These are phyloP conservation scores for Anastatus disparis DNA, from an alignment of 1,140 invertebrate genomes.

Conservation along the genomic window DNA sequence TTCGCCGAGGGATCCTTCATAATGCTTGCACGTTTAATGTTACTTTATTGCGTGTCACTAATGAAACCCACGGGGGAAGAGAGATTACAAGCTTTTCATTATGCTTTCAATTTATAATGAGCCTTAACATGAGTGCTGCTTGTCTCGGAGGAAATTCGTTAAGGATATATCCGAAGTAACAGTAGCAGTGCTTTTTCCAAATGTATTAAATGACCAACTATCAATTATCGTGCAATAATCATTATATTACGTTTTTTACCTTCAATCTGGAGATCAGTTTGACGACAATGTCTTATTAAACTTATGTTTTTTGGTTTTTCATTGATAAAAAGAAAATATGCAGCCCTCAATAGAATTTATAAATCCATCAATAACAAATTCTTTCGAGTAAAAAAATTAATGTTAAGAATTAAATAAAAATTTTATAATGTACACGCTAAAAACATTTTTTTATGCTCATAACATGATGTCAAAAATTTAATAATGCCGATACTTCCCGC, in stretches of 20 bases:
- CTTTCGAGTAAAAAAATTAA: too few species aligned
- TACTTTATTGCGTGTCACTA: conserved; percentile 37
- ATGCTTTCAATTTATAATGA: conserved; percentile 34
- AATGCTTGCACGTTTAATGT: neutral
- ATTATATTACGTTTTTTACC: neutral
- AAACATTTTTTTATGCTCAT: too few species aligned
- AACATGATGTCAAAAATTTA: too few species aligned
- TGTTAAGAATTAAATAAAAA: too few species aligned
- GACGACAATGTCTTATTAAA: neutral
- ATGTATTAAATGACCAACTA: conserved; percentile 16
- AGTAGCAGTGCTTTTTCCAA: neutral
- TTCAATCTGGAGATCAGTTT: too few species aligned
- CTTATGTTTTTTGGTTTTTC: neutral
- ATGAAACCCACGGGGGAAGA: conserved; percentile 30
- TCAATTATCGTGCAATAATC: conserved; percentile 21
- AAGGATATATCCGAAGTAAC: neutral
- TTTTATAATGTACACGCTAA: too few species aligned
- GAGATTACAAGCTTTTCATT: conserved; percentile 25
- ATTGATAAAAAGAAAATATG: too few species aligned
- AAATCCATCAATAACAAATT: too few species aligned
- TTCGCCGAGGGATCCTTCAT: neutral
- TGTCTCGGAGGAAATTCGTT: conserved; percentile 18
- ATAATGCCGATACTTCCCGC: too few species aligned
- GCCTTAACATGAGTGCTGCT: neutral
- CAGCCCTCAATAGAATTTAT: too few species aligned